phyloP scores from a whole-genome alignment of 1,140 invertebrate species.

The Neodiprion lecontei region DNA sequence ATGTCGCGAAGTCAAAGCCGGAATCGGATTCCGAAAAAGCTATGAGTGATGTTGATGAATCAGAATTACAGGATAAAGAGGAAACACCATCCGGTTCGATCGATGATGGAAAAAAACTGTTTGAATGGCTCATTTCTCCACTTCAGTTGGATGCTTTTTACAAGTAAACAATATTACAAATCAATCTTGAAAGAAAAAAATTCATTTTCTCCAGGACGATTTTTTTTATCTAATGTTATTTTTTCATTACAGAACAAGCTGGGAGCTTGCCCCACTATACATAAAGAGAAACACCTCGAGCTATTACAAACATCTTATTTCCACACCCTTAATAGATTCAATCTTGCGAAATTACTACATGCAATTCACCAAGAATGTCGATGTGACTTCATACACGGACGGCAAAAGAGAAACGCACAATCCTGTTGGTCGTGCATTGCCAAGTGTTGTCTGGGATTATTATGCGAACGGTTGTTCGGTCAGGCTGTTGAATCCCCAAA shows the following conservation, averaged over 20 bases:
- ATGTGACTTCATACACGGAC: constrained; percentile 86
- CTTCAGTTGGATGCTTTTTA: constrained; percentile 71
- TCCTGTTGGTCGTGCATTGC: constrained; percentile 77
- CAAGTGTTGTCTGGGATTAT: constrained; percentile 89
- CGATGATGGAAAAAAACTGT: constrained; percentile 67
- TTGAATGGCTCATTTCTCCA: constrained; percentile 77
- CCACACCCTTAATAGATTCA: constrained; percentile 77
- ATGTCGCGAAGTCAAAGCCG: neutral
- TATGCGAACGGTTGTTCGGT: constrained; percentile 91
- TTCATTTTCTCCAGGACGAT: neutral
- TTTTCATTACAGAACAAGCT: constrained; percentile 61
- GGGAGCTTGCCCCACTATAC: constrained; percentile 83
- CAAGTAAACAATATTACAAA: constrained; percentile 46
- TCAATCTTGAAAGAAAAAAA: neutral
- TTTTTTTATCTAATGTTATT: constrained; percentile 8
- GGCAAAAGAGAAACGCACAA: constrained; percentile 86
- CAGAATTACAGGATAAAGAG: neutral
- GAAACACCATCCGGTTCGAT: constrained; percentile 47
- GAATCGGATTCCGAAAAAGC: neutral
- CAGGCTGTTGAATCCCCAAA: constrained; percentile 92
- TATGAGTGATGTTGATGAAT: neutral
- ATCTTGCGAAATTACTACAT: constrained; percentile 80
- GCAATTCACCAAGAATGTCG: constrained; percentile 86
- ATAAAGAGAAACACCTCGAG: constrained; percentile 70
- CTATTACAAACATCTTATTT: constrained; percentile 80